A percentile compares a stretch with the other conserved stretches of the same genome.
Evolutionary conservation across 1,140 invertebrate species (phyloP).

Genomic region (Drosophila obscura): DNA sequence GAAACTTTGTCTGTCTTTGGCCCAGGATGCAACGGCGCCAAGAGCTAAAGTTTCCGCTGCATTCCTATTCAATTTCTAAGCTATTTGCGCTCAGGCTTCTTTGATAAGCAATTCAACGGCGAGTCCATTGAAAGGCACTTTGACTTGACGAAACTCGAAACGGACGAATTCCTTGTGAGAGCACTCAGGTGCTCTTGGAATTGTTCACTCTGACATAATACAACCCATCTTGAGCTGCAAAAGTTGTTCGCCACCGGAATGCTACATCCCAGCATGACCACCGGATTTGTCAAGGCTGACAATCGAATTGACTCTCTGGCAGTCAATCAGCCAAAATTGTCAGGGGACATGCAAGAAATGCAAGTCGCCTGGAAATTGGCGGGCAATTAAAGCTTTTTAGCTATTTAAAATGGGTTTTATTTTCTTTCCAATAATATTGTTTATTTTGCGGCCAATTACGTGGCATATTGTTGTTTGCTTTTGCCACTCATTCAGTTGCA

Average conservation of each 20-base stretch:
- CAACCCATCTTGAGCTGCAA: not conserved
- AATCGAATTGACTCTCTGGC: slow-evolving; percentile 48
- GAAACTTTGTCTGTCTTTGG: too few species aligned
- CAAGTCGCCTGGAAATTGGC: slow-evolving; percentile 42
- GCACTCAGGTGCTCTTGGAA: not conserved
- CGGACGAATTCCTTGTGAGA: not conserved
- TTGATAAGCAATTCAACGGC: not conserved
- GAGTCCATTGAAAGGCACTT: not conserved
- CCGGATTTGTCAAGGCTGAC: slow-evolving; percentile 26
- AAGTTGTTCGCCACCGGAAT: not conserved
- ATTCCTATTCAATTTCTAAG: too few species aligned
- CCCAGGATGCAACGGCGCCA: too few species aligned
- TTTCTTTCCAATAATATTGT: slow-evolving; percentile 26
- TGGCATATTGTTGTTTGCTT: slow-evolving; percentile 22
- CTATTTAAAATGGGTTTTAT: not conserved
- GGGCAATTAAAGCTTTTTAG: slow-evolving; percentile 60
- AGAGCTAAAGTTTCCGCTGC: too few species aligned
- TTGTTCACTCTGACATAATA: slow-evolving; percentile 10
- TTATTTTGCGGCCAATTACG: slow-evolving; percentile 55
- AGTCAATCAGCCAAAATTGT: slow-evolving; percentile 37
- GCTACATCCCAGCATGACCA: slow-evolving; percentile 18
- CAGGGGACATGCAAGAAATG: slow-evolving; percentile 60
- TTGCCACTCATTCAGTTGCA: slow-evolving; percentile 14
- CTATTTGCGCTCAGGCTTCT: too few species aligned
- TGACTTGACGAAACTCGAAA: not conserved